Conservation (phyloP, 2,797 vertebrate genomes). For the Gambelia wislizenii region DNA sequence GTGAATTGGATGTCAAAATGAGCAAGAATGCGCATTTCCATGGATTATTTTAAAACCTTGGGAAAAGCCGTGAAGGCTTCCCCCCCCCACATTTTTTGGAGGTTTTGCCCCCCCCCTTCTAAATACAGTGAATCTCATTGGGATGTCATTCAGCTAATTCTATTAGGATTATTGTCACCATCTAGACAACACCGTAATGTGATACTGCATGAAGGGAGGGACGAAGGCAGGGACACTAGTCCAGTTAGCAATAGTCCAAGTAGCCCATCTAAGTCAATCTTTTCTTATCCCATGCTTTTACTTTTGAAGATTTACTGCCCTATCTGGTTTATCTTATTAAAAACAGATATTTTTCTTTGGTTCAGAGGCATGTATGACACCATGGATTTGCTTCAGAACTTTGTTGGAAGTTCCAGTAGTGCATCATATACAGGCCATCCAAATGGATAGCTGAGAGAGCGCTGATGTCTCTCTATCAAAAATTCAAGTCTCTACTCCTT, state of each 20-base stretch:
- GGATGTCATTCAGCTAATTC: no score
- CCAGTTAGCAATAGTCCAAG: neutral
- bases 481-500: constrained; percentile 37
- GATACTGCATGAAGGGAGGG: no score
- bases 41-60: no score
- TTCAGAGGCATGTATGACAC: neutral
- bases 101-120: no score
- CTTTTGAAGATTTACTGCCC: constrained; percentile 25
- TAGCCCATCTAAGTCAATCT: neutral
- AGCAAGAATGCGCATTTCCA: no score
- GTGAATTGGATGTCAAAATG: no score
- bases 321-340: neutral
- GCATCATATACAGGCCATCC: accelerated
- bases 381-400: neutral
- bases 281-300: constrained; percentile 14
- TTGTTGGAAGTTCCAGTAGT: neutral
- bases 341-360: neutral
- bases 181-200: no score
- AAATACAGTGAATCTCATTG: no score
- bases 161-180: no score
- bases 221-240: neutral
- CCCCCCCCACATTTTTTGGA: no score
- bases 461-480: constrained; percentile 35
- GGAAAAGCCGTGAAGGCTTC: no score
- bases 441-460: constrained; percentile 23